Conservation (phyloP, 2,888 invertebrate genomes). For the Loripinus fragilis region DNA sequence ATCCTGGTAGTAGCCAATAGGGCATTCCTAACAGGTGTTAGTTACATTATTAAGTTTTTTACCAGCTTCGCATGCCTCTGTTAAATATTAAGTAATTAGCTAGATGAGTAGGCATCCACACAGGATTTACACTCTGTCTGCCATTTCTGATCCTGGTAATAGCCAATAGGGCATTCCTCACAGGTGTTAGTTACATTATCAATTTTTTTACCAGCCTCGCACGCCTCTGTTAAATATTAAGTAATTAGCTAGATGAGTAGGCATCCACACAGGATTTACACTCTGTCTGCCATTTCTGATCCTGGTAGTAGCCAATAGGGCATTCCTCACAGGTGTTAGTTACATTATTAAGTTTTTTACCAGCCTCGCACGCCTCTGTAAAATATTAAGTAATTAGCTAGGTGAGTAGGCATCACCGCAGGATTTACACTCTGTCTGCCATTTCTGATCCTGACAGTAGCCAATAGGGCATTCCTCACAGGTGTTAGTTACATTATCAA, state of each 20-base stretch:
- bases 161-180: constrained; percentile 88
- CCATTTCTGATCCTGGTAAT: constrained; percentile 81
- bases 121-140: constrained; percentile 91
- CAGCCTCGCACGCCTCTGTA: constrained; percentile 90
- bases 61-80: constrained; percentile 91
- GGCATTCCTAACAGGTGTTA: constrained; percentile 91
- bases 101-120: too few relatives aligned
- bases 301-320: constrained; percentile 84
- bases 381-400: too few relatives aligned
- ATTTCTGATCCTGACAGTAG: constrained; percentile 81
- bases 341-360: constrained; percentile 89
- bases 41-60: constrained; percentile 88
- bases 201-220: constrained; percentile 94
- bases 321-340: constrained; percentile 90
- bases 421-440: constrained; percentile 91
- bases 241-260: too few relatives aligned
- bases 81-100: constrained; percentile 25
- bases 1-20: constrained; percentile 81
- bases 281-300: constrained; percentile 88
- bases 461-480: constrained; percentile 90
- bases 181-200: constrained; percentile 87
- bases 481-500: constrained; percentile 85
- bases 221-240: constrained; percentile 84
- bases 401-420: constrained; percentile 63
- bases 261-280: constrained; percentile 85